Evolutionary conservation across 2,113 vertebrate genomes (phyloP).

Genomic region (Anas platyrhynchos): DNA sequence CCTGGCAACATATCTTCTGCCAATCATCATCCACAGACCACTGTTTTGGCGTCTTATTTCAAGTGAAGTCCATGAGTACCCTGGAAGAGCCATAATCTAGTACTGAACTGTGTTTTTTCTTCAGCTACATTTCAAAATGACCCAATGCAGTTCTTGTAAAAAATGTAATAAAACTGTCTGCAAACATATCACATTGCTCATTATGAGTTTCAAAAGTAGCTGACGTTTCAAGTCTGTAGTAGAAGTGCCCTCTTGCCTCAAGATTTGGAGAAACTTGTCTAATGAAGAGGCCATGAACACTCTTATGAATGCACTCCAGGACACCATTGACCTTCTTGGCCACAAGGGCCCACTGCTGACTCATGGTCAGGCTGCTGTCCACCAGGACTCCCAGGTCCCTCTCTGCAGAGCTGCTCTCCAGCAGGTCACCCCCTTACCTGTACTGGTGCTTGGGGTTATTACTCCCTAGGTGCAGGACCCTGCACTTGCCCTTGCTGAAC

Average conservation of each 20-base stretch:
- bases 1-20: not conserved
- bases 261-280: not conserved
- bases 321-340: no score
- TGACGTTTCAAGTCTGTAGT: not conserved
- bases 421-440: no score
- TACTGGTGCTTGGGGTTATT: no score
- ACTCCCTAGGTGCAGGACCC: no score
- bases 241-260: not conserved
- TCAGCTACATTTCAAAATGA: not conserved
- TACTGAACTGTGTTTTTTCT: not conserved
- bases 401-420: no score
- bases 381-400: no score
- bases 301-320: no score
- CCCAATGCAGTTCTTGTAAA: not conserved
- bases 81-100: not conserved
- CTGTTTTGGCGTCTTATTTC: not conserved
- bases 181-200: rapidly evolving
- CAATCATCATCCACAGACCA: rapidly evolving
- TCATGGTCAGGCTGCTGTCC: no score
- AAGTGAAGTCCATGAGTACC: not conserved
- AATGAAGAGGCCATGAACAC: not conserved
- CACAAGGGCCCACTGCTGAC: no score
- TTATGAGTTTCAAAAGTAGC: not conserved
- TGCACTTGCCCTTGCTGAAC: no score
- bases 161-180: not conserved